phyloP scores from a whole-genome alignment of 2,113 vertebrate species.

The Etheostoma spectabile region DNA sequence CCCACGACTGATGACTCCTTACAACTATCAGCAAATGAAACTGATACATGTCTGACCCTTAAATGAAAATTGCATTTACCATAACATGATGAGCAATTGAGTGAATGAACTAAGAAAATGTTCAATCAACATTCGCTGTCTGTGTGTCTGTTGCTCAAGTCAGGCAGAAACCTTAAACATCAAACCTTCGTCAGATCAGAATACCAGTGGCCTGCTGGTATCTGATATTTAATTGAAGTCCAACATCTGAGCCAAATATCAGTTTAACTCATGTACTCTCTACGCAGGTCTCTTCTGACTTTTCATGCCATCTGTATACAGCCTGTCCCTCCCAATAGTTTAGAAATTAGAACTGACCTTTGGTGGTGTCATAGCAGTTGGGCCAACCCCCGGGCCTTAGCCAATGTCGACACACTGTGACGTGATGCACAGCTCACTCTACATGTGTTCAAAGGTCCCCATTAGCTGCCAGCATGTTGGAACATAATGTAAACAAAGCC shows the following conservation, averaged over 20 bases:
- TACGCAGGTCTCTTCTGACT: background rate
- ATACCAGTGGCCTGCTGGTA: background rate
- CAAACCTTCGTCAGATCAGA: background rate
- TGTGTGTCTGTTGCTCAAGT: background rate
- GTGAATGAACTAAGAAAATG: background rate
- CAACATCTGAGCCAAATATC: background rate
- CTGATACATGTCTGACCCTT: background rate
- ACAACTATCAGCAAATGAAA: background rate
- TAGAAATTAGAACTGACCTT: slow-evolving; percentile 44
- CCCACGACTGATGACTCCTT: background rate
- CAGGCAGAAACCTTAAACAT: background rate
- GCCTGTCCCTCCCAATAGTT: background rate
- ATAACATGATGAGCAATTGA: background rate
- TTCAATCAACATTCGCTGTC: background rate
- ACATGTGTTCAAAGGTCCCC: slow-evolving; percentile 43
- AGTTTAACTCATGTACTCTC: background rate
- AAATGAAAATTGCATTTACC: background rate
- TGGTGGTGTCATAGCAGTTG: slow-evolving; percentile 36
- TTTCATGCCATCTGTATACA: background rate
- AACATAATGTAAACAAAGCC: slow-evolving; percentile 37
- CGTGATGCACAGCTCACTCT: slow-evolving; percentile 41
- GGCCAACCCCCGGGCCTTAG: slow-evolving; percentile 19
- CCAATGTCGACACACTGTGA: slow-evolving; percentile 46
- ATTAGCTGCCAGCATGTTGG: slow-evolving; percentile 36
- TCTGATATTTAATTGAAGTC: background rate